Evolutionary conservation across 2,888 invertebrate genomes (phyloP).

Genomic region (Melinaea menophilus): DNA sequence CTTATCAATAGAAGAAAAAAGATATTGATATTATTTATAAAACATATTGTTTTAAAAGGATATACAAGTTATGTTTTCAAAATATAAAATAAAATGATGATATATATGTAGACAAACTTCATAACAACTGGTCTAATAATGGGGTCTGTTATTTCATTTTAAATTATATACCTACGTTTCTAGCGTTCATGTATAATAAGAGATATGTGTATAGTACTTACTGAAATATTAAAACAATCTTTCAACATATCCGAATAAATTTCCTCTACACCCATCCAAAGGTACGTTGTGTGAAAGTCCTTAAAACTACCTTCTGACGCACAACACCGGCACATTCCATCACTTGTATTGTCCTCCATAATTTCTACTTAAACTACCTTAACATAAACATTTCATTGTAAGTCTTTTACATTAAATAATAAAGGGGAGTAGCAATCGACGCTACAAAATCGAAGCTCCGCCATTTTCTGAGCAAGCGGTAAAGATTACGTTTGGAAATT

Average conservation of each 20-base stretch:
- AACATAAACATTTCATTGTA: conserved; percentile 41
- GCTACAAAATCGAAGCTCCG: conserved; percentile 45
- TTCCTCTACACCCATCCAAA: conserved; percentile 71
- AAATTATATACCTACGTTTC: background rate
- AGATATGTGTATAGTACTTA: conserved; percentile 41
- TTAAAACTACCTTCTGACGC: conserved; percentile 66
- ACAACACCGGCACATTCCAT: conserved; percentile 69
- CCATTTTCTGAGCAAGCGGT: conserved; percentile 51
- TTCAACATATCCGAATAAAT: conserved; percentile 66
- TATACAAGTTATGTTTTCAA: background rate
- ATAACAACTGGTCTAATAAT: too few species aligned
- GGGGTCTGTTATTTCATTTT: background rate
- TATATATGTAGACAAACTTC: background rate
- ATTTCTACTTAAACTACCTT: conserved; percentile 38
- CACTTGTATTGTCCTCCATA: conserved; percentile 54
- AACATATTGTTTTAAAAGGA: background rate
- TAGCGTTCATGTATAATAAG: background rate
- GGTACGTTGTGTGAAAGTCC: conserved; percentile 58
- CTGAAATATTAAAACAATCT: conserved; percentile 66
- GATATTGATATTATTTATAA: background rate
- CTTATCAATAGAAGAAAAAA: background rate
- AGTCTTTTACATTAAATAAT: conserved; percentile 27
- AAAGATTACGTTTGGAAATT: conserved; percentile 15
- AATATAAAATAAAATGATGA: background rate
- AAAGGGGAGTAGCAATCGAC: conserved; percentile 40